Evolutionary conservation across 2,113 vertebrate species (phyloP), one percentile per base, ranked within the genome.

Genomic region (Xenus cinereus): DNA sequence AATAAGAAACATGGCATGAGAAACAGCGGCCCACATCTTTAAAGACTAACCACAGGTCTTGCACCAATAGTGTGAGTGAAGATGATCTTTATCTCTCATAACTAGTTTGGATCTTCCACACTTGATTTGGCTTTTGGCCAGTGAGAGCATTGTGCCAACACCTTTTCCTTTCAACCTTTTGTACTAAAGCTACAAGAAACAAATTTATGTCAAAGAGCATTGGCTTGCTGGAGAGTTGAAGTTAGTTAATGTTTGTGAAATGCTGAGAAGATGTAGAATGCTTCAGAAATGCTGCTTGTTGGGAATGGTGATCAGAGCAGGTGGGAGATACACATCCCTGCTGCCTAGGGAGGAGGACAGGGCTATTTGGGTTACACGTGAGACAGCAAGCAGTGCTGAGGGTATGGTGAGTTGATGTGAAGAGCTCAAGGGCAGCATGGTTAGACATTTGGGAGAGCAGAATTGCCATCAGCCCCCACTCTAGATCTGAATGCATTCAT

Each of bases 81-180:
- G 82, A 89, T 94, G 87, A 96, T 96, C 60, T 79, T 82, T 92
- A 85, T 56, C 93, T 97, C 90, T 96, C 94, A 94, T 54, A 97
- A 68, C 75, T 4, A 14, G 37, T 79, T 41, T 63, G 89, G 48
- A 64, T 91, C 80, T 95, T 87, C 75, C 68, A 91, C 60, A 28
- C 86, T 90, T 76, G 37, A 57, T 81, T 93, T 81, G 82, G 51
- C 66, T 96, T 96, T 94, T 75, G 64, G 76, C 62, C 95, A 83
- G 51, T 3, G 30, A 71, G 4, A 59, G 63, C 59, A 43, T 51
- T 63, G 48, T 71, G 83, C 93, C 95, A 95, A 68, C 94, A 94
- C 41, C 46, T 96, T 94, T 96, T 50, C 45, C 60, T 63, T 80
- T 51, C 88, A 76, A 27, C 48, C 67, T 83, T 93, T 97, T 73